Conservation (phyloP, 2,797 vertebrate genomes). For the Enteromius paludinosus region DNA sequence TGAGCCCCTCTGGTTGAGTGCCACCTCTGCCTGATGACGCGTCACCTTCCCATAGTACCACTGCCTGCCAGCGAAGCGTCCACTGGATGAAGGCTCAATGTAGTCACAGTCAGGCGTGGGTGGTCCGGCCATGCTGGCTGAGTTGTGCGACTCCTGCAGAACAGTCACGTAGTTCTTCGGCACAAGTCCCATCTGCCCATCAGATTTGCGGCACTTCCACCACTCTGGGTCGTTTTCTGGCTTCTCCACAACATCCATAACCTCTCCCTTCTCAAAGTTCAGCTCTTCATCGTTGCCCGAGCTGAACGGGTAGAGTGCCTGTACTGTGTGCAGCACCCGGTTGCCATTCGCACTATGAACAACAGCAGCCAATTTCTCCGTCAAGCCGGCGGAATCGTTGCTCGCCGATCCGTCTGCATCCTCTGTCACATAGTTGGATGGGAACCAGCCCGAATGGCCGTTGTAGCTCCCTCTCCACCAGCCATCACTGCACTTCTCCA, state of each 20-base stretch:
- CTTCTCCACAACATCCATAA: conserved; percentile 94
- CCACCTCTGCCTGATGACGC: conserved; percentile 91
- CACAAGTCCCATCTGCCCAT: conserved; percentile 88
- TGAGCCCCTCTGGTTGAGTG: conserved; percentile 87
- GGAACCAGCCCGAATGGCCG: conserved; percentile 89
- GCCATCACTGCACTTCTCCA: conserved; percentile 94
- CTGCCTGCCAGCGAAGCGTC: conserved; percentile 88
- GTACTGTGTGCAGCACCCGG: conserved; percentile 86
- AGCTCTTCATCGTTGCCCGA: conserved; percentile 91
- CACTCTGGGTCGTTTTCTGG: conserved; percentile 93
- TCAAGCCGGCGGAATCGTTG: conserved; percentile 81
- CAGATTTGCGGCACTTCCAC: conserved; percentile 92
- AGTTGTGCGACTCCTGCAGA: conserved; percentile 82
- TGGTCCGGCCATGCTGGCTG: conserved; percentile 80
- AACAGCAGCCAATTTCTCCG: conserved; percentile 86
- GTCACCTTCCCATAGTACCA: conserved; percentile 96
- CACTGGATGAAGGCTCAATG: conserved; percentile 84
- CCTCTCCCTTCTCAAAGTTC: conserved; percentile 89
- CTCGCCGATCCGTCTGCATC: conserved; percentile 84
- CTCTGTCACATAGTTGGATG: conserved; percentile 92
- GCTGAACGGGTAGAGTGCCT: conserved; percentile 91
- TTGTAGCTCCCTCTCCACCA: conserved; percentile 92
- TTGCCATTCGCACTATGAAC: conserved; percentile 83
- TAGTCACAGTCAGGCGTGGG: conserved; percentile 91
- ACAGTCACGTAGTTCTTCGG: conserved; percentile 93